Evolutionary conservation across 1,140 invertebrate species (phyloP), one percentile per base, ranked within the genome.

Genomic region (Hylaeus anthracinus): DNA sequence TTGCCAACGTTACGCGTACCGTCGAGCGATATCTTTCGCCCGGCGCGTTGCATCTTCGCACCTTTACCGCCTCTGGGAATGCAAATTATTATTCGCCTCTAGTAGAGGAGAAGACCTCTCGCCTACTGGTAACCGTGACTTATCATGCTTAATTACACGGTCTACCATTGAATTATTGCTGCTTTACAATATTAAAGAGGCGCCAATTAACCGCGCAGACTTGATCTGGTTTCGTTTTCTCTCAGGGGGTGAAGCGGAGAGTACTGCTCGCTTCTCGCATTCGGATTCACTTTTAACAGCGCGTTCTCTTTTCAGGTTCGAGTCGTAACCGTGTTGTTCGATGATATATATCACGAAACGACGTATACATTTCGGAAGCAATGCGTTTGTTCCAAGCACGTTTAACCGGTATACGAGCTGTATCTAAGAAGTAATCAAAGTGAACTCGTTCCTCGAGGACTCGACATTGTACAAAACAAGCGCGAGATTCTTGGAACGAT

Each of bases 141-240:
- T 87, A 87, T 87, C 86, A 82, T 84, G 79, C 85, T 81, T 87
- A 87, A 87, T 87, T 87, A 81, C 81, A 87, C 60, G 80, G 86
- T 85, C 71, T 84, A 85, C 70, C 61, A 48, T 78, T 80, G 83
- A 88, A 14, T 88, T 85, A 87, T 87, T 66, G 64, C 79, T 65
- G 64, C 70, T 87, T 84, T 79, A 37, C 79, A 73, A 82, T 84
- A 78, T 84, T 86, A 87, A 87, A 86, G 81, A 76, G 82, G 51
- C 39, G 39, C 75, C 86, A 79, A 87, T 87, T 87, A 87, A 72
- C 51, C 15, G 58, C 14, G 56, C 14, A 41, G 48, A 56, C 39
- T 67, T 61, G 63, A 41, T 81, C 69, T 61, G 70, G 5, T 79
- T 14, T 73, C 71, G 41, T 73, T 79, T 72, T 65, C 53, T 41